Conservation (phyloP, 1,140 invertebrate species). For the Aphelinus atriplicis region DNA sequence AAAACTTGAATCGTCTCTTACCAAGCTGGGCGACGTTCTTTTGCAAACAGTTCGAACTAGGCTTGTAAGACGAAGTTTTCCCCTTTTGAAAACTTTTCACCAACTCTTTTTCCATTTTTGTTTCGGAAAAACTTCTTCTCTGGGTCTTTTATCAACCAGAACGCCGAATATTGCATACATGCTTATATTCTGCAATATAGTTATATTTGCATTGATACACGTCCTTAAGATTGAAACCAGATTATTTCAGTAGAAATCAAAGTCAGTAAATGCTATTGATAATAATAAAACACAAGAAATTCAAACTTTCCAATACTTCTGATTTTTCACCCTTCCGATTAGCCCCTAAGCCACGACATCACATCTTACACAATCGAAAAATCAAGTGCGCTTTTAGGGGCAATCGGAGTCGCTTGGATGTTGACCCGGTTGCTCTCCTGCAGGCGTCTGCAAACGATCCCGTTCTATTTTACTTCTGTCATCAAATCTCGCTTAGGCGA, state of each 20-base stretch:
- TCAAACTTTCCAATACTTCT: too few species aligned
- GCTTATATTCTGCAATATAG: too few species aligned
- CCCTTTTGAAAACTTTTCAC: slow-evolving; percentile 4
- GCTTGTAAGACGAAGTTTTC: slow-evolving; percentile 17
- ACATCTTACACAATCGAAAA: slow-evolving; percentile 18
- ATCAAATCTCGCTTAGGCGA: slow-evolving; percentile 53
- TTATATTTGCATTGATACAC: too few species aligned
- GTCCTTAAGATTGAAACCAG: too few species aligned
- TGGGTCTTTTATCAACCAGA: too few species aligned
- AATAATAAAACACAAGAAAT: too few species aligned
- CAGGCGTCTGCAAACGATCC: slow-evolving; percentile 44
- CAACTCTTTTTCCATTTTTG: slow-evolving; percentile 5
- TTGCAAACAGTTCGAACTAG: slow-evolving; percentile 36
- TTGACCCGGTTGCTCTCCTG: slow-evolving; percentile 50
- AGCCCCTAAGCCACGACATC: slow-evolving; percentile 15
- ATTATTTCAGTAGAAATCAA: too few species aligned
- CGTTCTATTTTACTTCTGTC: slow-evolving; percentile 41
- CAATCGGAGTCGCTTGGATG: slow-evolving; percentile 37
- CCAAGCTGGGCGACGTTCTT: slow-evolving; percentile 17
- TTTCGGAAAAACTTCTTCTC: neutral
- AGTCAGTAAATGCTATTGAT: too few species aligned
- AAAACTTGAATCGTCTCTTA: slow-evolving; percentile 28
- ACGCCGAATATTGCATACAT: too few species aligned
- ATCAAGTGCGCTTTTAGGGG: slow-evolving; percentile 31
- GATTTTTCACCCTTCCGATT: neutral